Evolutionary conservation across 2,888 invertebrate genomes (phyloP), one percentile per base, ranked within the genome.

Genomic region (Cryptocheilus praepositus): DNA sequence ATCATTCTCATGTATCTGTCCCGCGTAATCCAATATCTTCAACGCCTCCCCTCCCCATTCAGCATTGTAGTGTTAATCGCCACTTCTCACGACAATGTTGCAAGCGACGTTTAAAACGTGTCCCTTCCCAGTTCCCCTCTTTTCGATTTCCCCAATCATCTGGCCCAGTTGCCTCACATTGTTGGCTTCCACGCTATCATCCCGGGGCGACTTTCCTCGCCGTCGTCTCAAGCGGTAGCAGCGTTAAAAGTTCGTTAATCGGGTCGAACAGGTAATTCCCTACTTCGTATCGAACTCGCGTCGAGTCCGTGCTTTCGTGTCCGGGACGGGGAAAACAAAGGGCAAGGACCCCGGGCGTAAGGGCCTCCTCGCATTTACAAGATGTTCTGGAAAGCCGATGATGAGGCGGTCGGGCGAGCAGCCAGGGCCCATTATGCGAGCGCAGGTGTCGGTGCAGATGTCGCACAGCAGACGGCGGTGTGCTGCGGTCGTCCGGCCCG

Each of bases 391-490:
- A 69, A 69, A 73, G 64, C 36, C 63, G 66, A 65, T 64, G 73
- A 68, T 53, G 63, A 75, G 64, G 49, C 49, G 18, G 57, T 25
- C 55, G 28, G 51, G 43, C 21, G 61, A 64, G 67, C 49, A 49
- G 18, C 16, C 11, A 3, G 59, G 52, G 59, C 60, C 68, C 68
- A 75, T 77, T 78, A 74, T 74, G 74, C 54, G 69, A 70, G 66
- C 79, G 81, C 83, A 83, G 83, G 83, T 83, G 83, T 77, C 70
- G 65, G 61, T 80, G 81, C 83, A 83, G 81, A 83, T 83, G 83
- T 81, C 74, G 72, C 70, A 64, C 61, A 72, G 66, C 76, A 74
- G 63, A 65, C 74, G 74, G 69, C 63, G 69, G 18, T 18, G 49
- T 18, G 49, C 49, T 49, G 36, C 13, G 36, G 36, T 36, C 36